Percentiles rank a stretch among this genome's conserved stretches.
phyloP scores from a whole-genome alignment of 1,140 invertebrate genomes.

The Eumeta japonica region DNA sequence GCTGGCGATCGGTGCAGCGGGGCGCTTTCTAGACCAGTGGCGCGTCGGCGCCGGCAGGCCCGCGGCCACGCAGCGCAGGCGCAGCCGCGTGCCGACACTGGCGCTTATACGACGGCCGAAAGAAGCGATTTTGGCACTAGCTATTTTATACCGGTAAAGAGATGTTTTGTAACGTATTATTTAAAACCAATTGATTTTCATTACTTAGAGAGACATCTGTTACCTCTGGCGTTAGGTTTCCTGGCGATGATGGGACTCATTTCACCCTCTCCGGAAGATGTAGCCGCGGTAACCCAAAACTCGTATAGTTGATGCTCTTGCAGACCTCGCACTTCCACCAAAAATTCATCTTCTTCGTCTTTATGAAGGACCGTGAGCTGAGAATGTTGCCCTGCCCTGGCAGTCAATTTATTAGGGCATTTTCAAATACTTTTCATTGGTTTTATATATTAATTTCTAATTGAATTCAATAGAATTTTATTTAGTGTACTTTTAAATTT shows the following conservation, averaged over 20 bases:
- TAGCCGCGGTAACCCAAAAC: conserved; percentile 84
- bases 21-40: conserved; percentile 23
- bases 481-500: background rate
- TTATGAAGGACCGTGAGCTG: conserved; percentile 28
- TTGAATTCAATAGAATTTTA: conserved; percentile 10
- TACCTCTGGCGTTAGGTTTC: conserved; percentile 68
- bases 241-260: conserved; percentile 67
- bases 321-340: conserved; percentile 65
- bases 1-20: conserved; percentile 16
- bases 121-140: conserved; percentile 33
- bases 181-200: background rate
- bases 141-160: conserved; percentile 12
- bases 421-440: conserved; percentile 13
- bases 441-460: too few species aligned
- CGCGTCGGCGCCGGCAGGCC: conserved; percentile 25
- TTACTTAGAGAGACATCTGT: background rate
- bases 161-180: background rate
- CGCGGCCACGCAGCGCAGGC: conserved; percentile 23
- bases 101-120: conserved; percentile 27
- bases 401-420: conserved; percentile 1
- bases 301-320: conserved; percentile 73
- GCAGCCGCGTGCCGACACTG: conserved; percentile 17
- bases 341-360: conserved; percentile 30
- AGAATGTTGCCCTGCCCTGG: conserved; percentile 36
- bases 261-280: conserved; percentile 75